Base-by-base conservation (phyloP, 1,140 invertebrate genomes). In the Scylla paramamosain region DNA sequence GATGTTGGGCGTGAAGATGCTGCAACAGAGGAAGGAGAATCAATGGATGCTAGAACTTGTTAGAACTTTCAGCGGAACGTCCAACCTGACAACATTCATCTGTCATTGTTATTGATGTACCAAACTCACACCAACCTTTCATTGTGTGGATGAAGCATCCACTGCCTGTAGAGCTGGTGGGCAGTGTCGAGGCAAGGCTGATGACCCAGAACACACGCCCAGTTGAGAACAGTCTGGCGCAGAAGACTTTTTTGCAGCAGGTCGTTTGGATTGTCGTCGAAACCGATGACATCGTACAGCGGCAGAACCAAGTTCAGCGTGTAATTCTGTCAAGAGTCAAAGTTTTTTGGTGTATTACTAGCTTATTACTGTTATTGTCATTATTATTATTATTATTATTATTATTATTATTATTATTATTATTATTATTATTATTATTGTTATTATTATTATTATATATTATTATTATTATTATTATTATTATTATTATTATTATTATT, bases 1-100 rank as follows among this genome's bases (percentile, higher is more conserved):
- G 20, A 97, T 95, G 95, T 98, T 98, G 28, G 93, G 93, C 14
- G 95, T 88, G n/a, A 95, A 93, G n/a, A 95, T 32, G 31, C 93
- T 94, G 89, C 1, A 4, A 39, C 6, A 77, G 45, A 12, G 46
- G 45, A 89, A 32, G 29, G 10, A 48, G 10, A 31, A 89, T 6
- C 4, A n/a, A 14, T 0, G 16, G 4, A 16, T 14, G 45, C 12
- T 45, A 29, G 20, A 29, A 4, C 14, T 28, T 31, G 28, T 89
- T 45, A 31, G 25, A 12, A 1, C 31, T 84, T n/a, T 14, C 1
- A 25, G 6, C 83, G 31, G 28, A 82, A 4, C 20, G 20, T 82
- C 77, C 28, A 20, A 4, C 28, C 28, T 82, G 20, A 3, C 77
- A 4, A 25, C 28, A 82, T 82, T 82, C 28, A 28, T 1, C 77